Evolutionary conservation across 1,140 invertebrate species (phyloP).

Genomic region (Papilio dardanus): DNA sequence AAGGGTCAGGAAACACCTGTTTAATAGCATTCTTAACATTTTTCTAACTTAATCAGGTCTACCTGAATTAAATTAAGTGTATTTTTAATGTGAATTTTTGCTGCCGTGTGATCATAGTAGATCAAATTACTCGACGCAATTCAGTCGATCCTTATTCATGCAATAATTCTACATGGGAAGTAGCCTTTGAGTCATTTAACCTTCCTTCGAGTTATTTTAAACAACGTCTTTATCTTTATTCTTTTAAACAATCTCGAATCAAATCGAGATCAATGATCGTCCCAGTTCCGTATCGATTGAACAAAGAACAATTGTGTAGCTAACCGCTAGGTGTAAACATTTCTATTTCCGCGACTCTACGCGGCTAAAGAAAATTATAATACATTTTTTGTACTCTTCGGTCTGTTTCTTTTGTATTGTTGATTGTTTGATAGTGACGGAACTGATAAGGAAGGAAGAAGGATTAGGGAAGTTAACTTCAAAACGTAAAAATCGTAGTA

Average conservation of each 20-base stretch:
- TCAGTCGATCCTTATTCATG: too few relatives aligned
- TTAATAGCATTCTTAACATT: background rate
- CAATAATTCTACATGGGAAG: too few relatives aligned
- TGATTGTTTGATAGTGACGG: background rate
- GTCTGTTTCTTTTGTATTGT: background rate
- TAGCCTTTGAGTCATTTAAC: background rate
- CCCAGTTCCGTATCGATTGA: conserved; percentile 49
- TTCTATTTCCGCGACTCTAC: conserved; percentile 15
- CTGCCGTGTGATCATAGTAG: too few relatives aligned
- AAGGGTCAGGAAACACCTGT: background rate
- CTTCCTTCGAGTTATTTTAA: background rate
- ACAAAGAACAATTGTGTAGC: conserved; percentile 47
- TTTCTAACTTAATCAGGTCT: background rate
- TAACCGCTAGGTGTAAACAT: background rate
- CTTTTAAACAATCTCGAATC: background rate
- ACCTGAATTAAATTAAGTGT: too few relatives aligned
- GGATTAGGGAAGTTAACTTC: conserved; percentile 2
- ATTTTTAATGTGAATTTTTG: too few relatives aligned
- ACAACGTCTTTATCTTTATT: background rate
- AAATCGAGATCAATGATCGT: conserved; percentile 36
- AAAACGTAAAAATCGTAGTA: too few relatives aligned
- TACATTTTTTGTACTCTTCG: conserved; percentile 14
- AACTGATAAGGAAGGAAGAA: background rate
- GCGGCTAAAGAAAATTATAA: background rate
- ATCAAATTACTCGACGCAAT: too few relatives aligned